Evolutionary conservation across 2,797 vertebrate species (phyloP).

Genomic region (Coendou prehensilis): DNA sequence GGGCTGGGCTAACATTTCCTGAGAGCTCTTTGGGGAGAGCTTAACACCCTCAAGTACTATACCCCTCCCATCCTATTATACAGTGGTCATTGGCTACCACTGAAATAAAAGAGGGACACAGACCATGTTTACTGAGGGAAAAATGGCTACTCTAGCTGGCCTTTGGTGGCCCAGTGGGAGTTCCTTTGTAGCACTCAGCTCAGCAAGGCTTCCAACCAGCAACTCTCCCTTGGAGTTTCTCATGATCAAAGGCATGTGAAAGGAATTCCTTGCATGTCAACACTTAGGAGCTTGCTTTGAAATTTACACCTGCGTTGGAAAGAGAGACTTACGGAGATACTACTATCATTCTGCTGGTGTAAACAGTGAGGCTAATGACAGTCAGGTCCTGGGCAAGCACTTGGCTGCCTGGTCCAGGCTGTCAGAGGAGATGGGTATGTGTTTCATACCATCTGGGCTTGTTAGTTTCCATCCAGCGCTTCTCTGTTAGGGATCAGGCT

Average conservation of each 20-base stretch:
- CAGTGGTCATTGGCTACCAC: neutral
- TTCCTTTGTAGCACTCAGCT: slow-evolving; percentile 16
- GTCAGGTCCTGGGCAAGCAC: neutral
- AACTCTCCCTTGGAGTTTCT: neutral
- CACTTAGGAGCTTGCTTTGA: slow-evolving; percentile 64
- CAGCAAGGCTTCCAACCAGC: slow-evolving; percentile 19
- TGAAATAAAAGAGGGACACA: neutral
- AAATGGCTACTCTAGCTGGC: neutral
- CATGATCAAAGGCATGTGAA: slow-evolving; percentile 65
- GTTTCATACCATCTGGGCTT: neutral
- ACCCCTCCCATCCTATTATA: neutral
- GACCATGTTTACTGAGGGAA: slow-evolving; percentile 28
- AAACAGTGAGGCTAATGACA: neutral
- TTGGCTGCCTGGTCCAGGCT: neutral
- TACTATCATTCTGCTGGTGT: neutral
- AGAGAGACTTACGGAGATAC: neutral
- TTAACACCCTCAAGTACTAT: neutral
- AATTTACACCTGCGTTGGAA: slow-evolving; percentile 40
- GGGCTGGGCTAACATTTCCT: too few species aligned
- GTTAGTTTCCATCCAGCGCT: neutral
- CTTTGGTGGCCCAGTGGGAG: neutral
- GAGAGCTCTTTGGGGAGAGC: neutral
- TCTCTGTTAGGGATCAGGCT: neutral
- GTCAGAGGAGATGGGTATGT: neutral
- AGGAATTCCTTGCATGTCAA: slow-evolving; percentile 62